Percentiles rank a stretch among this genome's conserved stretches.
Conservation (phyloP, 2,113 vertebrate species). For the Chloroceryle aenea region DNA sequence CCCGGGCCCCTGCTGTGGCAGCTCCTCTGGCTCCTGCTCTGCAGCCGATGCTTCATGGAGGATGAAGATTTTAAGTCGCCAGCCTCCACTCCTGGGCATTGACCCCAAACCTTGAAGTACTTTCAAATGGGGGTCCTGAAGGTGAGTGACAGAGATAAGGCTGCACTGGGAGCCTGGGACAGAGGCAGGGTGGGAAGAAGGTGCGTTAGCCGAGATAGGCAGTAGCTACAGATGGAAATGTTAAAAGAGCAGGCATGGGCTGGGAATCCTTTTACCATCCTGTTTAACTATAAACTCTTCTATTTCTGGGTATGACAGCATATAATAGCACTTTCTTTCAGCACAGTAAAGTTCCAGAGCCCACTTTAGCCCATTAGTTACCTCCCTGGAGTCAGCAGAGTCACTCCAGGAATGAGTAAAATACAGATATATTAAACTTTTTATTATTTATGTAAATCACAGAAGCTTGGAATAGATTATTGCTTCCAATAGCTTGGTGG, state of each 20-base stretch:
- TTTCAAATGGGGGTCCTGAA: background rate
- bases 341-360: background rate
- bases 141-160: background rate
- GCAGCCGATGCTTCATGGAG: background rate
- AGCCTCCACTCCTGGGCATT: background rate
- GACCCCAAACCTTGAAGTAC: background rate
- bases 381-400: background rate
- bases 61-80: background rate
- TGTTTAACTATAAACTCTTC: background rate
- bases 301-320: background rate
- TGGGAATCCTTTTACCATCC: background rate
- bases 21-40: background rate
- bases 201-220: background rate
- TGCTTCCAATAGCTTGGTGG: background rate
- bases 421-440: background rate
- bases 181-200: background rate
- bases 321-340: background rate
- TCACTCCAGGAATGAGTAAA: background rate
- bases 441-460: constrained; percentile 30
- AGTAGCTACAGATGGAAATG: background rate
- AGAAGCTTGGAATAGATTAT: background rate
- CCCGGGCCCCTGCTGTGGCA: background rate
- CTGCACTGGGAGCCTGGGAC: background rate
- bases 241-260: background rate
- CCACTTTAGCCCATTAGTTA: background rate